These are phyloP conservation scores for Holacanthus passer DNA, from an alignment of 2,113 vertebrate species.

Conservation along the genomic window DNA sequence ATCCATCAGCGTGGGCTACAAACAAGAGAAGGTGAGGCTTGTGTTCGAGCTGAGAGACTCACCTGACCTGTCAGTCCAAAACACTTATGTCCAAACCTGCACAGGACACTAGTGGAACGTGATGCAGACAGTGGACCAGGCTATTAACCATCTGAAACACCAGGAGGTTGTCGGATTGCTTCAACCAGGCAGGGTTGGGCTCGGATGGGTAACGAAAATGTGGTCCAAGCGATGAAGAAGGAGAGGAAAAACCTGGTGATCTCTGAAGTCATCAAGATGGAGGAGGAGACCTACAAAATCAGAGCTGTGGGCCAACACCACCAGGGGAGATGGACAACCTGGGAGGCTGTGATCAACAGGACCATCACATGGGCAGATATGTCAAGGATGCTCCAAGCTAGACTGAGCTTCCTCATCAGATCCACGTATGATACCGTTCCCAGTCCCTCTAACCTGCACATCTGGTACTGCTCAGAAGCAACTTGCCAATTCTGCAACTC, in stretches of 20 bases:
- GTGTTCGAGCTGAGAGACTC: too few relatives aligned
- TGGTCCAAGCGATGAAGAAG: background rate
- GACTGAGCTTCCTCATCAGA: background rate
- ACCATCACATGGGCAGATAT: background rate
- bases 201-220: background rate
- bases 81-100: too few relatives aligned
- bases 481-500: too few relatives aligned
- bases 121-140: too few relatives aligned
- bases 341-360: background rate
- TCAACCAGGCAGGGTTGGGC: too few relatives aligned
- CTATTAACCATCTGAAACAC: too few relatives aligned
- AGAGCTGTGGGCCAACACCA: background rate
- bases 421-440: background rate
- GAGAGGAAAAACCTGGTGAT: slow-evolving; percentile 8
- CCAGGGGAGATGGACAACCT: background rate
- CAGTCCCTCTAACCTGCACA: background rate
- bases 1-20: too few relatives aligned
- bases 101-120: too few relatives aligned
- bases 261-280: background rate
- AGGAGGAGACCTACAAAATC: background rate
- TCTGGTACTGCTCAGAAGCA: background rate
- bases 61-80: too few relatives aligned
- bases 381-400: background rate
- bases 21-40: too few relatives aligned
- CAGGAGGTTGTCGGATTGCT: too few relatives aligned